Evolutionary conservation across 2,797 vertebrate species (phyloP), one percentile per base, ranked within the genome.

Genomic region (Helarctos malayanus): DNA sequence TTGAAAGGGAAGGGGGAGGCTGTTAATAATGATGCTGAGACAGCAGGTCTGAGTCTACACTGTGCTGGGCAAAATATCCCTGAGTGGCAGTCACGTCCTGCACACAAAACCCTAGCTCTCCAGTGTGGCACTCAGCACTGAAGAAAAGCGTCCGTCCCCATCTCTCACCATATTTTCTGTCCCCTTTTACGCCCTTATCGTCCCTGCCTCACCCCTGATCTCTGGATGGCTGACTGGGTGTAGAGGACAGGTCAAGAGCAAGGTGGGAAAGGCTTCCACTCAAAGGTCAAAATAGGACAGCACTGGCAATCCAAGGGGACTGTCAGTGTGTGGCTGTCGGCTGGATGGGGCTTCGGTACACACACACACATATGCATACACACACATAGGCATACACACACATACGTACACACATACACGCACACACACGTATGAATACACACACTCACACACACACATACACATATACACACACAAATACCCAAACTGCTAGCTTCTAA

Each of bases 301-400:
- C 7, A 52, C 35, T 38, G 23, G 52, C 9, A 27, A 95, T 11
- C 29, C 14, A 75, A 15, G 18, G 85, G 69, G 45, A 71, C 73
- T 1, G 2, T 18, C n/a, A 10, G 4, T 11, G 9, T 57, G 45
- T 56, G 41, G 41, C 1, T 56, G 2, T 1, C 7, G 5, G 29
- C 16, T 69, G 15, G 35, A 85, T 10, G 1, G 23, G 45, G 10
- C 45, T 35, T 45, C 16, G 18, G n/a, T 45, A 10, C 10, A 69
- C 7, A 85, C 21, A 45, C 6, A 54, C 5, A 45, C 25, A 38
- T 2, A 63, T 4, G 76, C 29, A 35, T 5, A 61, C 15, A 63
- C 32, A 38, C 19, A 38, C 14, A 41, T 38, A 38, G 38, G 29
- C 56, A 61, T 13, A 86, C 29, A 21, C 10, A 80, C 0, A 11